Evolutionary conservation across 2,113 vertebrate species (phyloP), one percentile per base, ranked within the genome.

Genomic region (Phaethornis superciliosus): DNA sequence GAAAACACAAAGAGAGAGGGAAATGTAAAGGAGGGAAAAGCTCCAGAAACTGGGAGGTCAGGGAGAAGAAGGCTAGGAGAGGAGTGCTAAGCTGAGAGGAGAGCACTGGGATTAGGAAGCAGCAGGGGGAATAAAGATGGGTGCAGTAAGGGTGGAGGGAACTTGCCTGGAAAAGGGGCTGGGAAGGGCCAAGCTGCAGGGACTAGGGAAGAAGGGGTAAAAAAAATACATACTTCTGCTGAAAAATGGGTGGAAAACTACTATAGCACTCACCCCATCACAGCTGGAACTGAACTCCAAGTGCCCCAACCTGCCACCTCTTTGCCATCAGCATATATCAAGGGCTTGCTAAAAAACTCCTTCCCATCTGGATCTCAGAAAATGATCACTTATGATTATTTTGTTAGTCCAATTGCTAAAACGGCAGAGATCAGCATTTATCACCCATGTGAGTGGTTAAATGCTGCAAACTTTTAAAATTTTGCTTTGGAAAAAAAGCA

Each of bases 391-490:
- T 88, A 59, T 56, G 47, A 86, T 59, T 86, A 74, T 33, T 96
- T 85, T 88, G 88, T 69, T 80, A 76, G 63, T 93, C 84, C 32
- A 74, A 67, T 83, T 90, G n/a, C 72, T 75, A 35, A 81, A 91
- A 83, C 63, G 52, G 56, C 85, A 94, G 64, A 42, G 28, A 44
- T 44, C 52, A 74, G 90, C 30, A 60, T 81, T 93, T 78, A 88
- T 90, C 83, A 60, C 44, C 71, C 37, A 56, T 10, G 62, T 82
- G 64, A 75, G 90, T 67, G 59, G 59, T 80, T 77, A 42, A 69
- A 7, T 19, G 64, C 26, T 55, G 55, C 47, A 59, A 90, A 90
- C 15, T 90, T 88, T 95, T 44, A 65, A 22, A 83, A 69, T 37
- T 85, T 88, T 86, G 44, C 76, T 85, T 75, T 80, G 64, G 27